A percentile compares a stretch with the other conserved stretches of the same genome.
These are phyloP conservation scores for Piprites chloris DNA, from an alignment of 2,113 vertebrate species.

Conservation along the genomic window DNA sequence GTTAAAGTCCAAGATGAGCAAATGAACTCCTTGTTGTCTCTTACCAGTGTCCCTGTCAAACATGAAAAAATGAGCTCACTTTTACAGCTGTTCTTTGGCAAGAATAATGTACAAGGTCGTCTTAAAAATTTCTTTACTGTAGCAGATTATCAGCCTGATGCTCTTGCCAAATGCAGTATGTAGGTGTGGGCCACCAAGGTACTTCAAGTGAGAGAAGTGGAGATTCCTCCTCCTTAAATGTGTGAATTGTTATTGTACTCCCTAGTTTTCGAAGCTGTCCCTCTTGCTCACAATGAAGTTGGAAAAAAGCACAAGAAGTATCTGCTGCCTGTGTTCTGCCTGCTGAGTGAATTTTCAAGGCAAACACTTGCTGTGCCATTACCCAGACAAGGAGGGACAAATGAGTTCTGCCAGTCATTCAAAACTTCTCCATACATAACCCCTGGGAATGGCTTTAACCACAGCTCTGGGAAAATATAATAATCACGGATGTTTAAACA, in stretches of 20 bases:
- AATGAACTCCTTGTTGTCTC: neutral
- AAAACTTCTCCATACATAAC: neutral
- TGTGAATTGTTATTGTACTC: neutral
- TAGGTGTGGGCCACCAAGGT: neutral
- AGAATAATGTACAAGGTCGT: neutral
- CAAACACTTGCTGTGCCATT: neutral
- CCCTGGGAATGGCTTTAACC: neutral
- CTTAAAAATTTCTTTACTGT: neutral
- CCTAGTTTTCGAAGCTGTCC: neutral
- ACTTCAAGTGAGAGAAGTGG: neutral
- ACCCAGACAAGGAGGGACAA: neutral
- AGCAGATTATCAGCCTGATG: neutral
- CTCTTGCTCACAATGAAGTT: fast-evolving
- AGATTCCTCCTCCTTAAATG: neutral
- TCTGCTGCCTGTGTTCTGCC: neutral
- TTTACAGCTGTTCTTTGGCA: neutral
- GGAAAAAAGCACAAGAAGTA: neutral
- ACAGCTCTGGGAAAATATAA: neutral
- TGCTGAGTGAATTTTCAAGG: neutral
- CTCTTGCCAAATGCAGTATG: fast-evolving
- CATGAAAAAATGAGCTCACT: neutral
- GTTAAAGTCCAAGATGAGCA: neutral
- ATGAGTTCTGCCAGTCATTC: neutral
- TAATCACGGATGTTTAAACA: neutral
- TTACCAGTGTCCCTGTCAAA: neutral